Base-by-base conservation (phyloP, 2,113 vertebrate species). In the Scalopus aquaticus region DNA sequence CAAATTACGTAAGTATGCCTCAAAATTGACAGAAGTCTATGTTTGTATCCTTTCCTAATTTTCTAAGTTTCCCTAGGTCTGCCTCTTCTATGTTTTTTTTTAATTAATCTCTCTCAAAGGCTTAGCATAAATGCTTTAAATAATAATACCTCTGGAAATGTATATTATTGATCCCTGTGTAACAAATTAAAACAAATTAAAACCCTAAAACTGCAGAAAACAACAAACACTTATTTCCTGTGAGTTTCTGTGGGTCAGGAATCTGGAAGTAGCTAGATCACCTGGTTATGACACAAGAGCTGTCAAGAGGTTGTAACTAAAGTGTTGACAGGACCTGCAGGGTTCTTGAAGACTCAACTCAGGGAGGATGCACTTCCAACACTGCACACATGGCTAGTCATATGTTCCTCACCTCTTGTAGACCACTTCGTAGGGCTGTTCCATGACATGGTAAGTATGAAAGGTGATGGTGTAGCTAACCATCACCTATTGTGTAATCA, bases 361-460 rank as follows among this genome's bases (percentile, higher is more conserved):
- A 16, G 3, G 20, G 51, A 67, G 32, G 28, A 62, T 30, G 32
- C 11, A 44, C 7, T 37, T 92, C 60, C 6, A 51, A 72, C 37
- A 49, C 9, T 17, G 37, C 20, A 46, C 0, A 32, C 2, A 6
- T 32, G 9, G 13, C n/a, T 19, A 72, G 11, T 0, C 24, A 42
- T 74, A 9, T 19, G 3, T 22, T 49, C 24, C 42, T n/a, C 12
- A 10, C 51, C 58, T 22, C 37, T 39, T 7, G 8, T 46, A 39
- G 30, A 15, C 17, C 19, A 16, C 6, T 74, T 24, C 20, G 26
- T 24, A 44, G 13, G 16, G 11, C 7, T 39, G 16, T 42, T 28
- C 85, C 9, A 19, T 7, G 30, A 35, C n/a, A 5, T 24, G 51
- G 70, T 30, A 49, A n/a, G 42, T 90, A 44, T 12, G 37, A 42